Base-by-base conservation (phyloP, 2,797 vertebrate species). In the Chaunax sp. region DNA sequence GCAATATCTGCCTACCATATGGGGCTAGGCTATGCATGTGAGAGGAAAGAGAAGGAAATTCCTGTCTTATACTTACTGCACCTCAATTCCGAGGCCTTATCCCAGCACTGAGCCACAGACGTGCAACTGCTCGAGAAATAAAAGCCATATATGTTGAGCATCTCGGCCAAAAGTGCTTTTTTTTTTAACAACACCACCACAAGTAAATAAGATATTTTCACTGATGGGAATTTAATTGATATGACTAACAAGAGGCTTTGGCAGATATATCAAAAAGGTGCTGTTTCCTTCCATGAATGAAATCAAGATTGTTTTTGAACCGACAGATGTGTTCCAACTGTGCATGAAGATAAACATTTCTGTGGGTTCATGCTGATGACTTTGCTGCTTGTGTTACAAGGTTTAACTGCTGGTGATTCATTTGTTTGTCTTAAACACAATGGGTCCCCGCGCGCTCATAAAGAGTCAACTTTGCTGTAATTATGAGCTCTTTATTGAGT, bases 1-100 rank as follows among this genome's bases (percentile, higher is more conserved):
- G 79, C 87, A 90, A 88, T 94, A 93, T 94, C 94, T 95, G 93
- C 90, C 85, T 91, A 84, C 91, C 95, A 95, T 90, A 94, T 95
- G 94, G 87, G 86, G 89, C 84, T 75, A 84, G 88, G 76, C n/a
- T 82, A 91, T 76, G 64, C 84, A 92, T 87, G 83, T 69, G 54
- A 79, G 74, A 41, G 59, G 56, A 90, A 87, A 68, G 70, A 64
- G 89, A 87, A 92, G 87, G 81, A 94, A 91, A 94, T 93, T 93
- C 90, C 86, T 91, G 70, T 54, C 83, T 80, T 84, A 86, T 84
- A 91, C 84, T 91, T 91, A 89, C 75, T 89, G 86, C 78, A 87
- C 89, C 81, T 88, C 52, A 44, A 58, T 66, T 79, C 75, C 87
- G 83, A 89, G 77, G 65, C 35, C 52, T 74, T 58, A 72, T 78